Evolutionary conservation across 1,140 invertebrate genomes (phyloP).

Genomic region (Pogonomyrmex barbatus): DNA sequence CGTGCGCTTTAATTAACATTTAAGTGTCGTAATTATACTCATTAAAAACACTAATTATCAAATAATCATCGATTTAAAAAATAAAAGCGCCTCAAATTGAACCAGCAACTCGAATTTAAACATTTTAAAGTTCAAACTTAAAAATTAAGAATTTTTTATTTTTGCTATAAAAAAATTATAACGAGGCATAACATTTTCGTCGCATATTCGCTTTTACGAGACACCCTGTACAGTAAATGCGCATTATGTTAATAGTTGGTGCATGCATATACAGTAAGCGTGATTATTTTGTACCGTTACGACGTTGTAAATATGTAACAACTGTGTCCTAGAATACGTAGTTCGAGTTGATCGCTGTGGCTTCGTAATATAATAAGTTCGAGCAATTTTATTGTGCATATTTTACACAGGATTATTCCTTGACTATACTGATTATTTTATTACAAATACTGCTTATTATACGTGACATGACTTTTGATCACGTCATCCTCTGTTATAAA

Average conservation of each 20-base stretch:
- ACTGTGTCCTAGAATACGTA: constrained; percentile 33
- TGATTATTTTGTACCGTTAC: constrained; percentile 43
- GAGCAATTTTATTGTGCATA: background rate
- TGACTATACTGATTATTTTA: constrained; percentile 6
- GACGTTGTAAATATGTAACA: constrained; percentile 46
- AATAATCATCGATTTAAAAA: background rate
- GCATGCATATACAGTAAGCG: constrained; percentile 37
- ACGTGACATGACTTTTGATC: background rate
- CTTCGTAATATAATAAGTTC: constrained; percentile 13
- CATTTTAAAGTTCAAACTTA: background rate
- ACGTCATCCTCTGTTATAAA: background rate
- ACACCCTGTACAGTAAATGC: constrained; percentile 15
- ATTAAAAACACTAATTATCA: background rate
- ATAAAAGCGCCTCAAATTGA: background rate
- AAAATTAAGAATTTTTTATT: constrained; percentile 1
- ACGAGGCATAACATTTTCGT: background rate
- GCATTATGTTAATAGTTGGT: constrained; percentile 23
- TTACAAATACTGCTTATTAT: background rate
- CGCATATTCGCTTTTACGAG: background rate
- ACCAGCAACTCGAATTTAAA: background rate
- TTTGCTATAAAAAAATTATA: background rate
- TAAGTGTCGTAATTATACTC: background rate
- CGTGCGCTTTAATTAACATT: background rate
- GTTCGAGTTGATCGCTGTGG: background rate
- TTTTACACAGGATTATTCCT: background rate